Percentiles rank a stretch among this genome's conserved stretches.
phyloP scores from a whole-genome alignment of 2,113 vertebrate genomes.

The Butorides virescens region DNA sequence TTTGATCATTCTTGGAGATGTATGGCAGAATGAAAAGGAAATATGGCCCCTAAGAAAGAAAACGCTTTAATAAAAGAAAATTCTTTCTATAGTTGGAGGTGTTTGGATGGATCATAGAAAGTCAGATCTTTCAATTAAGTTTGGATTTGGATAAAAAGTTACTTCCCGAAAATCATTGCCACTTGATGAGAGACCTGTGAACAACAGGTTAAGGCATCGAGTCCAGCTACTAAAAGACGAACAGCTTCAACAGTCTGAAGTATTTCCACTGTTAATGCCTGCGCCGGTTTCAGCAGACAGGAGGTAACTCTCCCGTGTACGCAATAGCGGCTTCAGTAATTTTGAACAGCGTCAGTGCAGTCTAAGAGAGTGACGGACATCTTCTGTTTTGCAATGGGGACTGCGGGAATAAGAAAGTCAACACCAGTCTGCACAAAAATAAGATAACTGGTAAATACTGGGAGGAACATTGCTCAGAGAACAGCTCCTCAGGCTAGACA shows the following conservation, averaged over 20 bases:
- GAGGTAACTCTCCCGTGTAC: not conserved
- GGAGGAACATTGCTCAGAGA: not conserved
- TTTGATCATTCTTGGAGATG: not conserved
- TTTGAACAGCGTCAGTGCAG: not conserved
- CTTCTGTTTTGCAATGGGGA: not conserved
- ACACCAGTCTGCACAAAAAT: not conserved
- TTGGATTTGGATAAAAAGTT: not conserved
- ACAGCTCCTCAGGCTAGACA: not conserved
- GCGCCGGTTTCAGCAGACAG: not conserved
- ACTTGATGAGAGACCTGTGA: not conserved
- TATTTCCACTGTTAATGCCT: not conserved
- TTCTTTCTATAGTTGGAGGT: not conserved
- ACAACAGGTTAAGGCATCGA: not conserved
- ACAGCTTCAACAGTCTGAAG: not conserved
- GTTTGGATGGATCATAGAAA: not conserved
- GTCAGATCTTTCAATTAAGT: not conserved
- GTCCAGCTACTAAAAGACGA: not conserved
- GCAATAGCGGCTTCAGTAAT: not conserved
- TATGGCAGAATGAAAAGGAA: not conserved
- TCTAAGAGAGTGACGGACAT: not conserved
- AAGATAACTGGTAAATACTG: not conserved
- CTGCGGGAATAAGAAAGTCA: not conserved
- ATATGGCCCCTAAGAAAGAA: not conserved
- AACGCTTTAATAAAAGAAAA: not conserved
- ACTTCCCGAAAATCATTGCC: not conserved